phyloP scores from a whole-genome alignment of 2,888 invertebrate species.

The Ectemnius continuus region DNA sequence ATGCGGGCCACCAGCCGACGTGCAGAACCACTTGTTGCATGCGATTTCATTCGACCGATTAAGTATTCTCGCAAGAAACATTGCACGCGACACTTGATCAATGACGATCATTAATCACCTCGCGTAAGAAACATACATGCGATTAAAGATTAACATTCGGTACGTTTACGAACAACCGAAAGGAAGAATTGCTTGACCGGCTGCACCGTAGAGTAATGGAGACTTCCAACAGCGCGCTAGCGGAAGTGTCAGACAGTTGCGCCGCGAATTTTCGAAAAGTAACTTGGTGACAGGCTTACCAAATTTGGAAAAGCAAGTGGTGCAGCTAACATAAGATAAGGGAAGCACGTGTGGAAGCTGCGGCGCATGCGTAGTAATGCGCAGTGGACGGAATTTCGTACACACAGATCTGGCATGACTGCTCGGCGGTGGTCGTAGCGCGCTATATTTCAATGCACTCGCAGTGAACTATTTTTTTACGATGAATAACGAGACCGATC shows the following conservation, averaged over 20 bases:
- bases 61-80: no score
- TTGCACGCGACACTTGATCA: no score
- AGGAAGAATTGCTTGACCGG: background rate
- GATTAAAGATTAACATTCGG: no score
- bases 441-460: conserved; percentile 51
- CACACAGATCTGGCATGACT: no score
- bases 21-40: no score
- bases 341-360: no score
- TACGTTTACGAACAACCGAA: background rate
- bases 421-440: conserved; percentile 20
- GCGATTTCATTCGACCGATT: no score
- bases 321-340: no score
- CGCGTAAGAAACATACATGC: no score
- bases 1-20: no score
- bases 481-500: conserved; percentile 36
- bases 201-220: background rate
- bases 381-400: background rate
- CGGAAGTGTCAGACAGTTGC: background rate
- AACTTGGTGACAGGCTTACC: conserved; percentile 8
- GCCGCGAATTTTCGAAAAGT: background rate
- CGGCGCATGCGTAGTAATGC: no score
- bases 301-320: conserved; percentile 9
- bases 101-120: no score
- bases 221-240: background rate
- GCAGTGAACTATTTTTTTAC: conserved; percentile 62